Base-by-base conservation (phyloP, 92 coral and sea anemone genomes). In the Heteractis magnifica region DNA sequence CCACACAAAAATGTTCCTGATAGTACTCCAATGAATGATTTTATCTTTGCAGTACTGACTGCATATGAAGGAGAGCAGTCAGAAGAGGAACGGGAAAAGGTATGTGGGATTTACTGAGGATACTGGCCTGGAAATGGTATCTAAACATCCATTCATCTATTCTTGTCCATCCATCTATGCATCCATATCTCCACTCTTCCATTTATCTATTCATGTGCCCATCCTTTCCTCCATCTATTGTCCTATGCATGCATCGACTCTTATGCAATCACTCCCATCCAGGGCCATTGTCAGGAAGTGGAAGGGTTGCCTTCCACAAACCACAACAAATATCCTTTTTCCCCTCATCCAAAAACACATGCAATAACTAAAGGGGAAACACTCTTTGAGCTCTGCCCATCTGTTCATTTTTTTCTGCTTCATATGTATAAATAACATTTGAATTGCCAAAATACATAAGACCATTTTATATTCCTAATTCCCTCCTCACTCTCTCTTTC, bases 21-120 rank as follows among this genome's bases (percentile, higher is more conserved):
- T 49, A 90, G 92, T 75, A 90, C 84, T 18, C 92, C 93, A 11
- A 92, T 92, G 88, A 92, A 92, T 81, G 96, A 92, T 74, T 88
- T 92, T 82, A 85, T 91, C 76, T 92, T 87, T 76, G 93, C 93
- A 26, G 93, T 92, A 19, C 75, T 76, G 87, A 79, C 96, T 10
- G 85, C 88, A 34, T 78, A 83, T 64, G 85, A 90, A 75, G 94
- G 92, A 0, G 81, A 75, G 18, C 89, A 86, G 20, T 79, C 90
- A 80, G 96, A 92, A 76, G 96, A 84, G 56, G 96, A 92, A 74
- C 60, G 88, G 8, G 92, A 89, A 59, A 51, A 85, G 88, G 88
- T 85, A 56, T 75, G 82, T 34, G 44, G 44, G 44, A 34, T 34
- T 34, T 34, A 34, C 44, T 34, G 44, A 34, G 44, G 44, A 34